Conservation (phyloP, 2,113 vertebrate genomes). For the Pomatostomus ruficeps region DNA sequence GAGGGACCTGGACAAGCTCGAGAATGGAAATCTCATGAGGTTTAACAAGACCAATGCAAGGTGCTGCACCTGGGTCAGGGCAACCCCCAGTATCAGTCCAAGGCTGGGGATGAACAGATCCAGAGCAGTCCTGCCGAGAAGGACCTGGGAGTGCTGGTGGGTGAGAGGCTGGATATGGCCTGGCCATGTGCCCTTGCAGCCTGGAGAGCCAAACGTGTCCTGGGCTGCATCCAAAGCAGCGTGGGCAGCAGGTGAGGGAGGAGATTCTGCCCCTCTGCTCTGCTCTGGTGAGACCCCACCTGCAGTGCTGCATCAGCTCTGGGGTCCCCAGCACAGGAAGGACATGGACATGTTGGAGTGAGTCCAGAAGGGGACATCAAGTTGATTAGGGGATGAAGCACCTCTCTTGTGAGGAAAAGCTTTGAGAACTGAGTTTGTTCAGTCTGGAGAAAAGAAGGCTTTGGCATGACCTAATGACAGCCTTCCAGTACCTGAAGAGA, state of each 20-base stretch:
- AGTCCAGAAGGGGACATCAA: neutral
- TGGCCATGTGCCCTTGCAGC: too few species aligned
- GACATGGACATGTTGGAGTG: accelerated
- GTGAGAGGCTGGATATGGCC: neutral
- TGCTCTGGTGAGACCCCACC: accelerated
- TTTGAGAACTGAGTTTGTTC: neutral
- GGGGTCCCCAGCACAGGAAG: neutral
- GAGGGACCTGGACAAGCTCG: neutral
- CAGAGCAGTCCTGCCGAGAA: accelerated
- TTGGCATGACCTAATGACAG: neutral
- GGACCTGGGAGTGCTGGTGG: neutral
- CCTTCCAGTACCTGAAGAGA: neutral
- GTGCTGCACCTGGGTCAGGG: neutral
- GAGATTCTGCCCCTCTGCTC: neutral
- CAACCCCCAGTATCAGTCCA: accelerated
- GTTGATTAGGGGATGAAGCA: neutral
- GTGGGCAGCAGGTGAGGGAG: neutral
- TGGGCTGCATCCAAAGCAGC: accelerated
- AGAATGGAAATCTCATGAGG: too few species aligned
- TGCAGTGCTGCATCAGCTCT: neutral
- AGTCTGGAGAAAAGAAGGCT: neutral
- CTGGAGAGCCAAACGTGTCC: accelerated
- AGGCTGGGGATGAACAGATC: neutral
- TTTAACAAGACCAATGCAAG: neutral
- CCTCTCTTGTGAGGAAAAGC: neutral